Conservation (phyloP, 2,888 invertebrate species). For the Rhamphomyia laevipes region DNA sequence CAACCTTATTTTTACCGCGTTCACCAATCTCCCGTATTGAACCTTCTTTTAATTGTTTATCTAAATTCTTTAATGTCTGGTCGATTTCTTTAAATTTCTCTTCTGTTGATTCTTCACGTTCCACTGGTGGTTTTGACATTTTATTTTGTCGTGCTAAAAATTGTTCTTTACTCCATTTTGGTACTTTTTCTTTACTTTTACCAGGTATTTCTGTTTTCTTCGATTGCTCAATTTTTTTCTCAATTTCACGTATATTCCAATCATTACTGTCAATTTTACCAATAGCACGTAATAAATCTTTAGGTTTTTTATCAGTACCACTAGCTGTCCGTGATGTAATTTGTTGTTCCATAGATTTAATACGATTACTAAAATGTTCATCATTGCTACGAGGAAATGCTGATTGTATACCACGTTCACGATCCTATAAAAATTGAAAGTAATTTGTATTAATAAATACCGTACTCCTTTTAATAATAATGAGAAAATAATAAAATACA, state of each 20-base stretch:
- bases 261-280: conserved; percentile 81
- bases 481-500: background rate
- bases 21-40: conserved; percentile 51
- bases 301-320: conserved; percentile 62
- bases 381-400: conserved; percentile 30
- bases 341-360: conserved; percentile 68
- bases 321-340: conserved; percentile 47
- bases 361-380: conserved; percentile 39
- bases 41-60: conserved; percentile 67
- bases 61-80: conserved; percentile 55
- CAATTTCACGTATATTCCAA: conserved; percentile 85
- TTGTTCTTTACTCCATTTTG: conserved; percentile 84
- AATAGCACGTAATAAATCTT: conserved; percentile 74
- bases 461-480: background rate
- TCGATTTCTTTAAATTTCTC: conserved; percentile 63
- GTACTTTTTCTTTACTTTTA: conserved; percentile 59
- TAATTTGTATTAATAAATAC: background rate
- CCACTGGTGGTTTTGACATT: conserved; percentile 52
- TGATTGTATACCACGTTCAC: conserved; percentile 36
- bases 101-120: conserved; percentile 43
- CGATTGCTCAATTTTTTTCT: conserved; percentile 66
- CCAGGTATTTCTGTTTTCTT: conserved; percentile 36
- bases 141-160: conserved; percentile 53
- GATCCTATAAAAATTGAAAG: conserved; percentile 24
- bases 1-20: conserved; percentile 63